Base-by-base conservation (phyloP, 2,888 invertebrate species). In the Spilosoma lubricipeda region DNA sequence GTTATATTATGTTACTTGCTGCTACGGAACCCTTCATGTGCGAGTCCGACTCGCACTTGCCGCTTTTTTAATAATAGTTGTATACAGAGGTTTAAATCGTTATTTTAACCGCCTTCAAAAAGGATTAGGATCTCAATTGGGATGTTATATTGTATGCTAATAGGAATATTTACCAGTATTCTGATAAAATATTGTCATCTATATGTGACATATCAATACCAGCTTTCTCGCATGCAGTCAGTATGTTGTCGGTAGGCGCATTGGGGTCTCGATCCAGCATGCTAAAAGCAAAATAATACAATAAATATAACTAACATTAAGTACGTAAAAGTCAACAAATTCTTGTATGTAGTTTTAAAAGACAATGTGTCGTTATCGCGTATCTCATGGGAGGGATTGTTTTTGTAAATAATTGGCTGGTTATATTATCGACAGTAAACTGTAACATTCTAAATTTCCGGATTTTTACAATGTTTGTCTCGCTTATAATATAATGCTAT, bases 191-290 rank as follows among this genome's bases (percentile, higher is more conserved):
- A 8, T 72, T 70, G 5, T 85, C 77, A 59, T 84, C 82, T 30
- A 85, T 73, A 63, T 83, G 72, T 20, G 86, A 59, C 11, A 80
- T 75, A 23, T 84, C 70, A 59, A 88, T 75, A 66, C 86, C 89
- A 72, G 85, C 83, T 77, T 85, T 82, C 52, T 82, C 83, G 39
- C 89, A 84, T 59, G 87, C 71, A 30, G 72, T 78, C 66, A 81
- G 80, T 15, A 89, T 82, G 70, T 78, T 83, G 69, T 84, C 71
- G n/a, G 75, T 74, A 56, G 82, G 74, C 20, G 82, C 74, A 13
- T 73, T 77, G 0, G 78, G 73, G 42, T 89, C 89, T 66, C 89
- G 84, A 36, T 81, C 73, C n/a, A 87, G 75, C 76, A 92, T 88
- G 67, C 92, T 84, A 68, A 77, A 76, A 76, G 23, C 27, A 63